phyloP scores from a whole-genome alignment of 2,797 vertebrate genomes.

The Enteromius argenteus region DNA sequence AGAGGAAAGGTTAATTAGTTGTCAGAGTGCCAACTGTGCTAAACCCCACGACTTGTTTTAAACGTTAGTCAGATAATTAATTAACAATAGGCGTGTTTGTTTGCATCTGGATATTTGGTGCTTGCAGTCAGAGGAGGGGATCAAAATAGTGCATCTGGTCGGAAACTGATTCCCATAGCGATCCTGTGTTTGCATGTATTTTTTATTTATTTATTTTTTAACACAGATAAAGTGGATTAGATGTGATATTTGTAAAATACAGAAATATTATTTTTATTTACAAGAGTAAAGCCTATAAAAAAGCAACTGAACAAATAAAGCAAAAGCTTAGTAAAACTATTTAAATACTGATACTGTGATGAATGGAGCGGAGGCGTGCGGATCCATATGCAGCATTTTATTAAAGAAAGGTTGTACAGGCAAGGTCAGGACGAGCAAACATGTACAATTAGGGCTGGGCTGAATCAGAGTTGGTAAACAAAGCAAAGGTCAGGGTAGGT shows the following conservation, averaged over 20 bases:
- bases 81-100: conserved; percentile 68
- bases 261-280: background rate
- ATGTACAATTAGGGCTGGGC: too few relatives aligned
- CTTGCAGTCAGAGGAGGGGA: background rate
- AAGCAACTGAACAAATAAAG: too few relatives aligned
- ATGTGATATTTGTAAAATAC: background rate
- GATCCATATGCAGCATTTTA: too few relatives aligned
- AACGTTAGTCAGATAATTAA: conserved; percentile 81
- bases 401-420: too few relatives aligned
- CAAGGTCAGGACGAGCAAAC: too few relatives aligned
- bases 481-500: too few relatives aligned
- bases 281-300: too few relatives aligned
- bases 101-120: background rate
- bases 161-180: background rate
- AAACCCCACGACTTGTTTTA: conserved; percentile 76
- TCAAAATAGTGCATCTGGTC: background rate
- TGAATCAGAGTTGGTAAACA: too few relatives aligned
- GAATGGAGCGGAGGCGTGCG: too few relatives aligned
- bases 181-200: background rate
- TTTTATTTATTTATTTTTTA: background rate
- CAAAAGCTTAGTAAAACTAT: too few relatives aligned
- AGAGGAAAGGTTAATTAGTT: conserved; percentile 90
- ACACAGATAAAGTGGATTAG: background rate
- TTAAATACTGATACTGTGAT: too few relatives aligned
- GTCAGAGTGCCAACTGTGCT: conserved; percentile 77